Evolutionary conservation across 2,113 vertebrate genomes (phyloP).

Genomic region (Daphoenositta chrysoptera): DNA sequence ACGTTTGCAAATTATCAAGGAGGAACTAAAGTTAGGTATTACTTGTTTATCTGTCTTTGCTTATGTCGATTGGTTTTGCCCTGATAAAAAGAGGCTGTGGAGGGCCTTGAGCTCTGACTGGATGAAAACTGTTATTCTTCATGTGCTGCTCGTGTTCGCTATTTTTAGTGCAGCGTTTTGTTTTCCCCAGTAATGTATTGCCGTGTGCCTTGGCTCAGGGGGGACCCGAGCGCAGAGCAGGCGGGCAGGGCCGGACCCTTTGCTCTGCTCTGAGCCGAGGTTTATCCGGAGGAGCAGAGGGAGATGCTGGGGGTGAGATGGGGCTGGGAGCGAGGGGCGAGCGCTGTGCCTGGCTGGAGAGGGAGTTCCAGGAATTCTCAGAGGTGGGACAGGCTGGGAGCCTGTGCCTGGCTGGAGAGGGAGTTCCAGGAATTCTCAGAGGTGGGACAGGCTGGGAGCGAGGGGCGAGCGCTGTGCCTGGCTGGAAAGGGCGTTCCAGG

Average conservation of each 20-base stretch:
- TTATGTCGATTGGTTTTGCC: neutral
- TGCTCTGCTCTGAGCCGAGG: no score
- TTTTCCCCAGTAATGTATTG: neutral
- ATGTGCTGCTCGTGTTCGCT: accelerated
- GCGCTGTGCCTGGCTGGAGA: no score
- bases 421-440: no score
- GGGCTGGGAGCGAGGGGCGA: neutral
- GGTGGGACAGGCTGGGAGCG: no score
- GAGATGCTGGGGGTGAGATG: no score
- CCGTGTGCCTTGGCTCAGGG: neutral
- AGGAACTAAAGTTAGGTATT: neutral
- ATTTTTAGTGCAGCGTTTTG: conserved; percentile 25
- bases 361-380: no score
- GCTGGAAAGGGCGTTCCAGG: no score
- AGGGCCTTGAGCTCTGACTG: neutral
- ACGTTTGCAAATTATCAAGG: neutral
- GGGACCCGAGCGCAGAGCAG: neutral
- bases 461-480: no score
- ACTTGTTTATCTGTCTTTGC: neutral
- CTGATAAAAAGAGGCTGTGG: neutral
- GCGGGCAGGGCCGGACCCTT: neutral
- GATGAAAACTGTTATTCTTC: neutral
- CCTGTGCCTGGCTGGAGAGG: no score
- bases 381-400: no score
- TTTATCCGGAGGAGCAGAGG: neutral